Base-by-base conservation (phyloP, 1,140 invertebrate genomes). In the Macrocentrus cingulum region DNA sequence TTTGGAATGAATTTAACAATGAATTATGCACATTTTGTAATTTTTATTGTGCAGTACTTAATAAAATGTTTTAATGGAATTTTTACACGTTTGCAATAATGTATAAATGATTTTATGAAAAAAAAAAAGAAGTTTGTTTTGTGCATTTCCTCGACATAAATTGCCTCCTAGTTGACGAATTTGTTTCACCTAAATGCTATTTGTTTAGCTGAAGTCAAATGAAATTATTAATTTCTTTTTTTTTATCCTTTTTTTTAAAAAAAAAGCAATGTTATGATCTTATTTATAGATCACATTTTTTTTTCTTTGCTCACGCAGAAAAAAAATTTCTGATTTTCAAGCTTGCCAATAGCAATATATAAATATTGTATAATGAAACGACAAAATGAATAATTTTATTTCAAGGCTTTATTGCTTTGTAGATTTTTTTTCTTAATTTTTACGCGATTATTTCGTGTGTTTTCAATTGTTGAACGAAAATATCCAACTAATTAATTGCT, bases 121-220 rank as follows among this genome's bases (percentile, higher is more conserved):
- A 34, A 20, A 1, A 1, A 4, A 41, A 18, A 13, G 15, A 7
- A 32, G 36, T 19, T 46, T 13, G 16, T 32, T 51, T 51, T 32
- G 2, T 36, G 36, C n/a, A 51, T 46, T 44, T 16, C 18, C 44
- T 46, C 7, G 8, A 42, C 41, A 8, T 42, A 16, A 42, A 42
- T 8, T 23, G 9, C 9, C 20, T 23, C 3, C 20, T 46, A 45
- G 37, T 19, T 19, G 41, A 62, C 64, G 54, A 62, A 77, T 80
- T 80, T 80, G 76, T 74, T 76, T 80, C 76, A 71, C 62, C 76
- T 80, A 80, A 80, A 80, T 74, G 66, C 58, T 66, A 2, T 63
- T 9, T 64, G 73, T 80, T 80, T 79, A 80, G 77, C 66, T 79
- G 76, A 80, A 74, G 67, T 71, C 75, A 80, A 69, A 79, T 75